These are phyloP conservation scores for Tetramorium alpestre DNA, from an alignment of 1,140 invertebrate species.

Conservation along the genomic window DNA sequence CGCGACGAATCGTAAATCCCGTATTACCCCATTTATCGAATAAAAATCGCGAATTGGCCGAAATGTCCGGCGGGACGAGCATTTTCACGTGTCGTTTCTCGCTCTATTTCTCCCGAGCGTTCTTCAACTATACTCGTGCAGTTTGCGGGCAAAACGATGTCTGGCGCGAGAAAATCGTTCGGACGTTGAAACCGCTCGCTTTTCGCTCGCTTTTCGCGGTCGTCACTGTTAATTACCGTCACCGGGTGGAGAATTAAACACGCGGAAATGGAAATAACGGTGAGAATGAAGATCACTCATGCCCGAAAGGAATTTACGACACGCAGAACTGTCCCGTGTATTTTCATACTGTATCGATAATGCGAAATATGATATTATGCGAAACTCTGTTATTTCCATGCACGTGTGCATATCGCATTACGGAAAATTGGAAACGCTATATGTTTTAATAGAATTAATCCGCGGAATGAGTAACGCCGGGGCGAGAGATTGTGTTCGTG, in stretches of 20 bases:
- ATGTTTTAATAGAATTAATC: constrained; percentile 6
- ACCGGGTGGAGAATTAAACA: neutral
- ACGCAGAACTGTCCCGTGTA: neutral
- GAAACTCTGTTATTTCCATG: neutral
- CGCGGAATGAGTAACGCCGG: neutral
- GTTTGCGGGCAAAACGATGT: neutral
- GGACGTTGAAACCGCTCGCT: neutral
- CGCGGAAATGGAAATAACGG: neutral
- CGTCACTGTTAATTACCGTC: neutral
- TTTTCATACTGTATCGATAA: constrained; percentile 28
- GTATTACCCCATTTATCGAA: constrained; percentile 12
- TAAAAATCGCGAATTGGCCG: constrained; percentile 14
- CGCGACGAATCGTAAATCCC: constrained; percentile 34
- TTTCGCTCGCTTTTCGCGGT: neutral
- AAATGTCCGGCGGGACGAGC: neutral
- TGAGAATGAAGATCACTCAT: neutral
- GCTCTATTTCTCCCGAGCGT: neutral
- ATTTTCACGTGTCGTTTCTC: neutral
- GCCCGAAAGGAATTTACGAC: neutral
- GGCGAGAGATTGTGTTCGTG: neutral
- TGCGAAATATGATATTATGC: neutral
- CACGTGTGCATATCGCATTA: neutral
- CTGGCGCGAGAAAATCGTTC: neutral
- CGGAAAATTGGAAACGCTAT: constrained; percentile 34
- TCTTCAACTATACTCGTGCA: neutral